Conservation (phyloP, 2,797 vertebrate genomes). For the Myotis myotis region DNA sequence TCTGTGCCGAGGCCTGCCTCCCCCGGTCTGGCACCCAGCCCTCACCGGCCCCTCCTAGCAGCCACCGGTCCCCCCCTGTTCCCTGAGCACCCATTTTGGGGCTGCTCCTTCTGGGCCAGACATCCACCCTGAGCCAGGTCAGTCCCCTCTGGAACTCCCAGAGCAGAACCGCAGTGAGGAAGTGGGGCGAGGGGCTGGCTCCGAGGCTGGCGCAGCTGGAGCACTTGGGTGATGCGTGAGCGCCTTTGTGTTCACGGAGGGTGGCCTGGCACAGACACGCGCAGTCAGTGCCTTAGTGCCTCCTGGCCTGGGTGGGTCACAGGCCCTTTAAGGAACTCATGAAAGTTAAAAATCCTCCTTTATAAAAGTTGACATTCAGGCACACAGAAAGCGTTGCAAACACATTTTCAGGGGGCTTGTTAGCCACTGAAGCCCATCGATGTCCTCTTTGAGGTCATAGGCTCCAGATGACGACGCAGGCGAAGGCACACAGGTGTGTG, state of each 20-base stretch:
- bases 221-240: not conserved
- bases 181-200: not conserved
- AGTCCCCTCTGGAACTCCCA: not conserved
- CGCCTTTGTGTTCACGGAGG: not conserved
- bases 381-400: not conserved
- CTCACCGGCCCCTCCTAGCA: not conserved
- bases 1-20: not conserved
- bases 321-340: not conserved
- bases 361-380: not conserved
- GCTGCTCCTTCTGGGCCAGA: not conserved
- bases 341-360: not conserved
- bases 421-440: not conserved
- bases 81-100: fast-evolving
- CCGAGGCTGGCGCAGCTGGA: not conserved
- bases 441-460: not conserved
- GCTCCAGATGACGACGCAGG: not conserved
- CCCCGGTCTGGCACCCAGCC: too few relatives aligned
- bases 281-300: fast-evolving
- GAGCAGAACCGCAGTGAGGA: not conserved
- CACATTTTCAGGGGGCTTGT: not conserved
- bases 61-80: fast-evolving
- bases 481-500: not conserved
- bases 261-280: fast-evolving
- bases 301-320: not conserved
- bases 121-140: not conserved